phyloP scores from a whole-genome alignment of 64 coral and sea anemone species.

The Porites lutea region DNA sequence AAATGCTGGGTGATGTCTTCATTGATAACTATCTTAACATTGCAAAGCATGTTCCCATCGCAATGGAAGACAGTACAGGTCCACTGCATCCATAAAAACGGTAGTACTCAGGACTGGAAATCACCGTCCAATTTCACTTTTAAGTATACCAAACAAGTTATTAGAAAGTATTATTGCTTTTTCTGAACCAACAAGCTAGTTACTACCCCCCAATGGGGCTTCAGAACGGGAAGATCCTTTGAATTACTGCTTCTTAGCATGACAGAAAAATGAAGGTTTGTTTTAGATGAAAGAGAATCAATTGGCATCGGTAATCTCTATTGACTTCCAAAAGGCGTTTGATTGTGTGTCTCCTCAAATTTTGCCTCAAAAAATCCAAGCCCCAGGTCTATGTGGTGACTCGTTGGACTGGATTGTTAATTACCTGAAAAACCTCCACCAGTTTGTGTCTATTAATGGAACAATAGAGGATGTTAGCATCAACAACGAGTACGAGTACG shows the following conservation, averaged over 20 bases:
- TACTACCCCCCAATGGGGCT: constrained; percentile 13
- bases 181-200: background rate
- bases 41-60: too few relatives aligned
- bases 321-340: constrained; percentile 59
- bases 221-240: constrained; percentile 43
- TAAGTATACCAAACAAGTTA: background rate
- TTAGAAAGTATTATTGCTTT: constrained; percentile 8
- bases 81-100: too few relatives aligned
- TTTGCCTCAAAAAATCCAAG: constrained; percentile 3
- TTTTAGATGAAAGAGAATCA: constrained; percentile 10
- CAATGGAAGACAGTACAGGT: background rate
- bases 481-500: too few relatives aligned
- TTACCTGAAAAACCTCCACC: constrained; percentile 8
- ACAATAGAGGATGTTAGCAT: too few relatives aligned
- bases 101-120: background rate
- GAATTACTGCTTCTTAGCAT: constrained; percentile 30
- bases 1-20: too few relatives aligned
- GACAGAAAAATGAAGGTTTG: constrained; percentile 46
- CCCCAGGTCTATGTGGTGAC: background rate
- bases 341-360: constrained; percentile 19
- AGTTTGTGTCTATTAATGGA: constrained; percentile 32
- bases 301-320: background rate
- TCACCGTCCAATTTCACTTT: background rate
- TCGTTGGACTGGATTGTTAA: constrained; percentile 11
- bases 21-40: too few relatives aligned